Conservation (phyloP, 2,113 vertebrate genomes). For the Egretta garzetta region DNA sequence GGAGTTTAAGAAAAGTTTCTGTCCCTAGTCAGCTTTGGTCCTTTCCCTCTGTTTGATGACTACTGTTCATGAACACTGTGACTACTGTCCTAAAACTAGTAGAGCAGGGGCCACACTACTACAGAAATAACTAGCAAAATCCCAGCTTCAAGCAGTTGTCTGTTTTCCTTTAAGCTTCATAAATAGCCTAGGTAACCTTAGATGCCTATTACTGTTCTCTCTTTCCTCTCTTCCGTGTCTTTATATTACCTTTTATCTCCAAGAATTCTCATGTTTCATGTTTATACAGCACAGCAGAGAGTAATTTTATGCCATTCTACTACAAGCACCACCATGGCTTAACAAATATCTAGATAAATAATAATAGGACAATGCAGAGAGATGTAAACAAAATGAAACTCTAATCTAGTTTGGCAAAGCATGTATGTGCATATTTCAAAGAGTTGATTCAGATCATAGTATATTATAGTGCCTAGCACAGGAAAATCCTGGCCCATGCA, state of each 20-base stretch:
- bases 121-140: not conserved
- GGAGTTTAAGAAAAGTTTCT: not conserved
- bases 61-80: not conserved
- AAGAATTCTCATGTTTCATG: slow-evolving; percentile 14
- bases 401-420: not conserved
- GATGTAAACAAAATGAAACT: not conserved
- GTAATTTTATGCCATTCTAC: slow-evolving; percentile 25
- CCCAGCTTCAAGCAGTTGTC: not conserved
- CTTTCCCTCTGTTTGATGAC: not conserved
- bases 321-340: not conserved
- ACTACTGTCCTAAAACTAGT: not conserved
- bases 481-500: not conserved
- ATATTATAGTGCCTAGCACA: not conserved
- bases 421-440: not conserved
- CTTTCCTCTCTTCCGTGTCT: slow-evolving; percentile 12
- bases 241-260: slow-evolving; percentile 38
- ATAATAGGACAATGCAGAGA: not conserved
- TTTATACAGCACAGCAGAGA: slow-evolving; percentile 15
- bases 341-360: slow-evolving; percentile 33
- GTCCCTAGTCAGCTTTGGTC: not conserved
- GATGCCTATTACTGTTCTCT: not conserved
- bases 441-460: not conserved
- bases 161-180: not conserved
- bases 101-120: not conserved
- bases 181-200: slow-evolving; percentile 14